Base-by-base conservation (phyloP, 2,888 invertebrate species). In the Crocallis elinguaria region DNA sequence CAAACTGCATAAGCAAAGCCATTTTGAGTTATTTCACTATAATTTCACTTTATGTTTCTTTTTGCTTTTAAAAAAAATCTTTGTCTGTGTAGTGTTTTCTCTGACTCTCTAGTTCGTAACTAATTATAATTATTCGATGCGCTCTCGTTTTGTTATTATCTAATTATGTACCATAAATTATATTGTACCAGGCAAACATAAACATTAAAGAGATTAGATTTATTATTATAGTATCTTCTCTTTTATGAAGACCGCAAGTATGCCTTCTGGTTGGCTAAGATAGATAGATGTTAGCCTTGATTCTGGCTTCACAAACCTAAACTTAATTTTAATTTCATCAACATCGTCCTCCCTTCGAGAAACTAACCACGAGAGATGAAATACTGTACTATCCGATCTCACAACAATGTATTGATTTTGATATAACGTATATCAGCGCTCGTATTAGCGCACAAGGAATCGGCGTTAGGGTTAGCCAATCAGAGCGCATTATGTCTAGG, bases 121-220 rank as follows among this genome's bases (percentile, higher is more conserved):
- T 57, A 52, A 44, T 37, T 19, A 17, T 38, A 41, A 41, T n/a
- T 44, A 30, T 19, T 45, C 29, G 6, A 11, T 21, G 23, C 13
- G 16, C 16, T 33, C 41, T 29, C 0, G 25, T 60, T 53, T 50
- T 52, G 41, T 35, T 12, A 23, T 38, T 55, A 57, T 55, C 55
- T 58, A 16, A 33, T n/a, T n/a, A n/a, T n/a, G 14, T 27, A 42
- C 29, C 17, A 45, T 33, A 30, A 42, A 7, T 35, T 51, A 23
- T 39, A 52, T 49, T 39, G 51, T 54, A 58, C 51, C 30, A 53
- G 42, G 50, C 55, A 62, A 57, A 62, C 49, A 62, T 52, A 36
- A 25, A 9, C 25, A 7, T 25, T 2, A n/a, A 25, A 25, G 25
- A 25, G 25, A 58, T 29, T 29, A 29, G n/a, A n/a, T n/a, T n/a